phyloP scores from a whole-genome alignment of 2,888 invertebrate genomes.

The Amaurobius ferox region DNA sequence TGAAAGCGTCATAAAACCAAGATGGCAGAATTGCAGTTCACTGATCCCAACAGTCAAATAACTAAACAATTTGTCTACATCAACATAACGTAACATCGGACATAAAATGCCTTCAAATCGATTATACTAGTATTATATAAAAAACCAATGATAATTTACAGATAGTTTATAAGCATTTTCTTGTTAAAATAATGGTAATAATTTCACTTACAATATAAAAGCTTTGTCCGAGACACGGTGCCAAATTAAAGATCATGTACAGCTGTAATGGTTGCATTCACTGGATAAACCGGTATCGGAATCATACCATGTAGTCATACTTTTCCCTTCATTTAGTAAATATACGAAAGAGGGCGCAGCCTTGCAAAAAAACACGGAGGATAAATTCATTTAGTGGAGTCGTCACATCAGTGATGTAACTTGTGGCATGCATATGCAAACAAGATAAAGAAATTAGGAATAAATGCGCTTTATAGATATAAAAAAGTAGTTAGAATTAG shows the following conservation, averaged over 20 bases:
- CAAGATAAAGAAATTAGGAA: too few species aligned
- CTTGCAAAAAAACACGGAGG: too few species aligned
- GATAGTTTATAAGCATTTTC: neutral
- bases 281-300: neutral
- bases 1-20: conserved; percentile 55
- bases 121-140: too few species aligned
- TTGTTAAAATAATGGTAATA: conserved; percentile 2
- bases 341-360: neutral
- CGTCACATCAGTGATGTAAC: too few species aligned
- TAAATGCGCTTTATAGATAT: too few species aligned
- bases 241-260: conserved; percentile 43
- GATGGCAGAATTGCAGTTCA: conserved; percentile 70
- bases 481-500: too few species aligned
- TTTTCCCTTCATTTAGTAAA: neutral
- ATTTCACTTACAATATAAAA: conserved; percentile 41
- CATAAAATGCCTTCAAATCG: too few species aligned
- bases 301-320: too few species aligned
- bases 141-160: neutral
- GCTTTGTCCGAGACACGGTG: conserved; percentile 53
- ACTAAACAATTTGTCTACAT: conserved; percentile 6
- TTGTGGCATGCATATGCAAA: too few species aligned
- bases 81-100: too few species aligned
- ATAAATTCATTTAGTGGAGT: too few species aligned
- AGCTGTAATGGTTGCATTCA: neutral
- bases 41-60: conserved; percentile 59